Percentiles rank a stretch among this genome's conserved stretches.
phyloP scores from a whole-genome alignment of 2,113 vertebrate species.

The Trinectes maculatus region DNA sequence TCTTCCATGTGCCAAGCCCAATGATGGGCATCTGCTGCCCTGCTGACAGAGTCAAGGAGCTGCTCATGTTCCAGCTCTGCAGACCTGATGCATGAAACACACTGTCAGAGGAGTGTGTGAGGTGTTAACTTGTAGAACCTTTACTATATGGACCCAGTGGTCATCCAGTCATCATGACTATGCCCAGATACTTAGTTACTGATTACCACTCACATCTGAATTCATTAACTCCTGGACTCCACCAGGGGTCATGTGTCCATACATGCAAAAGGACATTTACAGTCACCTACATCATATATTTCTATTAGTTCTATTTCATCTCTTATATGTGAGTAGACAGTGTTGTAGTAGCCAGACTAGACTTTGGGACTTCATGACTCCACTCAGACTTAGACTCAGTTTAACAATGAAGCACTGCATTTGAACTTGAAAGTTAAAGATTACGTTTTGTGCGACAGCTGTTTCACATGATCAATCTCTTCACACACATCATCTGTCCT shows the following conservation, averaged over 20 bases:
- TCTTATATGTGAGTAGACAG: no score
- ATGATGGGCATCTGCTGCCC: slow-evolving; percentile 78
- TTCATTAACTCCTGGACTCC: slow-evolving; percentile 52
- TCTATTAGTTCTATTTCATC: no score
- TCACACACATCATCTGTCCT: slow-evolving; percentile 15
- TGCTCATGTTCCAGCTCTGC: slow-evolving; percentile 63
- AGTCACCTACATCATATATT: not conserved
- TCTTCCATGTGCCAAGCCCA: slow-evolving; percentile 83
- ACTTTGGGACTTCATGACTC: not conserved
- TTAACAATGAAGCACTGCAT: no score
- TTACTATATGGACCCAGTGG: not conserved
- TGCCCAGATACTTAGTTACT: slow-evolving; percentile 54
- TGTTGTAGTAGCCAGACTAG: no score
- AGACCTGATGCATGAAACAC: slow-evolving; percentile 21
- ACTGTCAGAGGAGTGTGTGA: not conserved
- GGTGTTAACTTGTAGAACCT: not conserved
- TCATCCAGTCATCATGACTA: slow-evolving; percentile 49
- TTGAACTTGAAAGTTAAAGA: no score
- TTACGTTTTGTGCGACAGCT: no score
- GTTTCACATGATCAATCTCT: slow-evolving; percentile 39
- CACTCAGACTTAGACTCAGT: not conserved
- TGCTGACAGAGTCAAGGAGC: slow-evolving; percentile 62
- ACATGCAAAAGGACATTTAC: not conserved
- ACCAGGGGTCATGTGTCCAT: not conserved
- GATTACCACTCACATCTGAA: slow-evolving; percentile 48